Conservation (phyloP, 2,113 vertebrate genomes). For the Trochalopteron elliotii region DNA sequence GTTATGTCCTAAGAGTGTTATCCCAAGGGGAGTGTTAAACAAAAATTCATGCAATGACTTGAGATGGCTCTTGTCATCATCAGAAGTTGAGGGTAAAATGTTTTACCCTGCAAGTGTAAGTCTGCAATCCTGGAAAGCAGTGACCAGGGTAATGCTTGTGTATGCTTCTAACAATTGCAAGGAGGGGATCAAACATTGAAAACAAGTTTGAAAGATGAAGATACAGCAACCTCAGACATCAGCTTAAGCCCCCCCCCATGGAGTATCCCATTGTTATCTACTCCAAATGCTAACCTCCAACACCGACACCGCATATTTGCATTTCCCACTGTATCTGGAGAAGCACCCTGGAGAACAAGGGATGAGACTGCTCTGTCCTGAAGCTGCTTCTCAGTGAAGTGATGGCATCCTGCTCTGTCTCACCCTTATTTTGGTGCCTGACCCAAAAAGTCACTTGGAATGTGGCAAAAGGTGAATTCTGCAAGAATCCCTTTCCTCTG, state of each 20-base stretch:
- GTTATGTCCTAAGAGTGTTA: neutral
- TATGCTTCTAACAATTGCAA: rapidly evolving
- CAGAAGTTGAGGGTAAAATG: neutral
- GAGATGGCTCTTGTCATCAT: neutral
- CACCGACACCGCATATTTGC: rapidly evolving
- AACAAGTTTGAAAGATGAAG: neutral
- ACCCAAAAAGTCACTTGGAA: rapidly evolving
- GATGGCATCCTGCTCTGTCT: rapidly evolving
- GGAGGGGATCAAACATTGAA: neutral
- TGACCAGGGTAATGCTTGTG: neutral
- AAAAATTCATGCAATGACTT: neutral
- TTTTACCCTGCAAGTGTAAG: neutral
- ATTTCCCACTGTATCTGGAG: neutral
- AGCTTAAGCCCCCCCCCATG: neutral
- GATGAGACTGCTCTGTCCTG: neutral
- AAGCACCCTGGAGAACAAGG: neutral
- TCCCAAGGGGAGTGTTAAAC: neutral
- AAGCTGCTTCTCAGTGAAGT: neutral
- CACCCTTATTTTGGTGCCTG: neutral
- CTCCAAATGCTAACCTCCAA: neutral
- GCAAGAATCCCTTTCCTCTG: neutral
- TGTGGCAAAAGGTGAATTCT: neutral
- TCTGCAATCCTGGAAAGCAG: neutral
- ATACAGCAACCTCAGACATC: neutral
- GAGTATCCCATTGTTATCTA: neutral